A percentile compares a stretch with the other conserved stretches of the same genome.
Evolutionary conservation across 2,797 vertebrate species (phyloP).

Genomic region (Hippoglossus hippoglossus): DNA sequence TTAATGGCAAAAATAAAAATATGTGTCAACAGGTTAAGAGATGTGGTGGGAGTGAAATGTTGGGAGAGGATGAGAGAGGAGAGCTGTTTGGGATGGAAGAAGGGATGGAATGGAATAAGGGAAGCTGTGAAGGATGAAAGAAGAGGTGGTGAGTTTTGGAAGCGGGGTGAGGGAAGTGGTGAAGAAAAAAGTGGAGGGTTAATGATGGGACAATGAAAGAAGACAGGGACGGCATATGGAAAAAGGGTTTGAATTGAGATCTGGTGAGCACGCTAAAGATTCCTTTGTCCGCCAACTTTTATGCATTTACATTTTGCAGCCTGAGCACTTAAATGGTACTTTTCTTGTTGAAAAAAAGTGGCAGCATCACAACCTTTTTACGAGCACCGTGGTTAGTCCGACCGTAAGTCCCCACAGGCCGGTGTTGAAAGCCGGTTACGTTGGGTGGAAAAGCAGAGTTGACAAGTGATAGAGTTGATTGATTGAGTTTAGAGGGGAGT

Average conservation of each 20-base stretch:
- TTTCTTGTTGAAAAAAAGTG: conserved; percentile 18
- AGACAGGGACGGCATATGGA: conserved; percentile 11
- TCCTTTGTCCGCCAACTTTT: conserved; percentile 24
- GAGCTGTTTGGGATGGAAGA: conserved; percentile 38
- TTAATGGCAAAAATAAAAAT: neutral
- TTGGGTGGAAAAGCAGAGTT: conserved; percentile 10
- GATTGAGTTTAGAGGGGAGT: conserved; percentile 31
- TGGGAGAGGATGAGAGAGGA: neutral
- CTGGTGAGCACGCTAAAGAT: conserved; percentile 4
- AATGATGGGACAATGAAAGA: conserved; percentile 29
- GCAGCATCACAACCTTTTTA: conserved; percentile 22
- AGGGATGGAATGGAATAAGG: conserved; percentile 4
- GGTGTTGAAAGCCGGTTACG: conserved; percentile 22
- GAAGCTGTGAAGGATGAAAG: conserved; percentile 17
- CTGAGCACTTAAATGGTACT: neutral
- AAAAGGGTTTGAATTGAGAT: conserved; percentile 25
- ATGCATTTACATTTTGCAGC: conserved; percentile 23
- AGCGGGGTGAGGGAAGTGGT: conserved; percentile 10
- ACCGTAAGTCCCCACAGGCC: conserved; percentile 10
- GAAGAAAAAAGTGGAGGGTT: conserved; percentile 26
- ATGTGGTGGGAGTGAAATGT: conserved; percentile 8
- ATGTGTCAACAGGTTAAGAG: conserved; percentile 14
- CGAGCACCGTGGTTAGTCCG: conserved; percentile 11
- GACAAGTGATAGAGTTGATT: conserved; percentile 29
- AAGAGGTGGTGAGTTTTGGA: conserved; percentile 34